Percentiles rank a stretch among this genome's conserved stretches.
Evolutionary conservation across 2,797 vertebrate species (phyloP).

Genomic region (Manis pentadactyla): DNA sequence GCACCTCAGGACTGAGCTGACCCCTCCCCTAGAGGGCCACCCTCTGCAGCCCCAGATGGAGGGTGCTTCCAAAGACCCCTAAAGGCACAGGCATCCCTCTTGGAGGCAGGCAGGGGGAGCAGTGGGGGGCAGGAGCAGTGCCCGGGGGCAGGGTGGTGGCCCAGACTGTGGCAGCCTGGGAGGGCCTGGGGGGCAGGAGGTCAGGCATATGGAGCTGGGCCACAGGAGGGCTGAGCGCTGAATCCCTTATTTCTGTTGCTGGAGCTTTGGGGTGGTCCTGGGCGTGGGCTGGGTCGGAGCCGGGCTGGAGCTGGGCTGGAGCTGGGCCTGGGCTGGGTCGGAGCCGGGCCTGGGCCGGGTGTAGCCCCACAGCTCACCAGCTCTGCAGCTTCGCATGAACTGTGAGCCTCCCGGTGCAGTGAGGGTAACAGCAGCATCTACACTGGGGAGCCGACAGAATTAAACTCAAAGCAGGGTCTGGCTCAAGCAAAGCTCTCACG

Average conservation of each 20-base stretch:
- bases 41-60: too few relatives aligned
- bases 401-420: neutral
- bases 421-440: neutral
- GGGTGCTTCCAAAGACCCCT: neutral
- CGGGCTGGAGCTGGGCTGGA: neutral
- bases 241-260: neutral
- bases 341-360: neutral
- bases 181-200: neutral
- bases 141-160: fast-evolving
- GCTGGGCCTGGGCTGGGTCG: fast-evolving
- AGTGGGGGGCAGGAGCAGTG: too few relatives aligned
- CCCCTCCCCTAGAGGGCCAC: neutral
- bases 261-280: too few relatives aligned
- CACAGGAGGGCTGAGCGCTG: fast-evolving
- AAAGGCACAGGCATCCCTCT: neutral
- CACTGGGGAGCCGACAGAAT: neutral
- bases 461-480: neutral
- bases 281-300: fast-evolving
- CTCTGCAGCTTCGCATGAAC: neutral
- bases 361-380: neutral
- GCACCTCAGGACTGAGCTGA: neutral
- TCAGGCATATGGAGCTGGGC: fast-evolving
- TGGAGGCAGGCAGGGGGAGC: neutral
- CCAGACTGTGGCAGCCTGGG: fast-evolving
- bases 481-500: neutral